A percentile compares a stretch with the other conserved stretches of the same genome.
These are phyloP conservation scores for Baronia brevicornis DNA, from an alignment of 2,888 invertebrate genomes.

Conservation along the genomic window DNA sequence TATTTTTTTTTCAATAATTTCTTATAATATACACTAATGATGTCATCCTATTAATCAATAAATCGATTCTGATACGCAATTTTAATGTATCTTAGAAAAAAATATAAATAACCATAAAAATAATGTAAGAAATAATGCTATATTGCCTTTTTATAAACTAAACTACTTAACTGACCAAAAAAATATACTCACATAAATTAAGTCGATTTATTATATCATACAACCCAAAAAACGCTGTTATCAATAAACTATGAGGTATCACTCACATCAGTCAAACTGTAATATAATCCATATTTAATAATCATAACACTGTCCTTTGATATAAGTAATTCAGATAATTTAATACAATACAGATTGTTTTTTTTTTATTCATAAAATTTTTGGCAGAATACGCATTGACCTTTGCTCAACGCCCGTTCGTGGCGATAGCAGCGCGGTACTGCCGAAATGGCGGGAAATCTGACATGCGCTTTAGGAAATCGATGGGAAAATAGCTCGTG, in stretches of 20 bases:
- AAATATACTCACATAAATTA: conserved; percentile 12
- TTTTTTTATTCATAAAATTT: conserved; percentile 14
- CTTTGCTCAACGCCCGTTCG: conserved; percentile 22
- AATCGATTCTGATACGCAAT: no score
- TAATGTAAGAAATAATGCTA: no score
- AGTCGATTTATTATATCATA: conserved; percentile 10
- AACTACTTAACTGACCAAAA: no score
- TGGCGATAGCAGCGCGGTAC: conserved; percentile 35
- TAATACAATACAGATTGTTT: background rate
- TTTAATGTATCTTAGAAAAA: no score
- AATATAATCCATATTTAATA: conserved; percentile 5
- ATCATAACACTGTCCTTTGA: conserved; percentile 2
- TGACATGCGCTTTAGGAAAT: conserved; percentile 70
- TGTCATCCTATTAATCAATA: no score
- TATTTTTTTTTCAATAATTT: no score
- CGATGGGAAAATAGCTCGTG: conserved; percentile 46
- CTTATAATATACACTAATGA: no score
- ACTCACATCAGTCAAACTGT: background rate
- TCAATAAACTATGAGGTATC: conserved; percentile 3
- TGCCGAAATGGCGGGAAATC: conserved; percentile 44
- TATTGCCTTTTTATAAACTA: no score
- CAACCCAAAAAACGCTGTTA: conserved; percentile 2
- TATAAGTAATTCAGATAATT: background rate
- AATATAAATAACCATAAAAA: no score
- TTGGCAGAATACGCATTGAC: conserved; percentile 20